These are phyloP conservation scores for Paratrypauchen microcephalus DNA, from an alignment of 2,797 vertebrate species.

Conservation along the genomic window DNA sequence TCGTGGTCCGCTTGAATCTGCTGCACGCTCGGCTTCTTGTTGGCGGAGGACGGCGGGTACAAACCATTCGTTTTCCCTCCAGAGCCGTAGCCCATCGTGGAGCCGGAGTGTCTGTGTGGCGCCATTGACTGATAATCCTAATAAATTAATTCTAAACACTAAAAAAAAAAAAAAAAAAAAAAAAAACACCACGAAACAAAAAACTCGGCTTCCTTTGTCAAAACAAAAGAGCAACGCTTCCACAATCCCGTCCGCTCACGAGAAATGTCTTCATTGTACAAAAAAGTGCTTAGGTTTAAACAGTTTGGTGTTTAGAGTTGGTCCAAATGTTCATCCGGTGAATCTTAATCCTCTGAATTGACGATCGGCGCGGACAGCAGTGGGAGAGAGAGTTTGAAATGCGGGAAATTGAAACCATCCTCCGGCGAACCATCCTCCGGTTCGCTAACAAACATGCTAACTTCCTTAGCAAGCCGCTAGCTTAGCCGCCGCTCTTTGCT, in stretches of 20 bases:
- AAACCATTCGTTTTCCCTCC: constrained; percentile 73
- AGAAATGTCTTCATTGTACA: constrained; percentile 35
- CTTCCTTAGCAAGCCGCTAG: constrained; percentile 59
- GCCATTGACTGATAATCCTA: constrained; percentile 75
- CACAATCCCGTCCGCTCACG: constrained; percentile 33
- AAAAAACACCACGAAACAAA: neutral
- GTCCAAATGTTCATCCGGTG: too few species aligned
- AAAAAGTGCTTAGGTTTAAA: neutral
- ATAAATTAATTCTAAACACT: constrained; percentile 9
- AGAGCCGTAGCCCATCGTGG: constrained; percentile 58
- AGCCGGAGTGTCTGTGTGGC: constrained; percentile 85
- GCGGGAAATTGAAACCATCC: constrained; percentile 59
- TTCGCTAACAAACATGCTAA: constrained; percentile 55
- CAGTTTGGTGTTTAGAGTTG: neutral
- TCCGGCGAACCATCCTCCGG: constrained; percentile 55
- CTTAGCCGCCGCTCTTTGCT: constrained; percentile 43
- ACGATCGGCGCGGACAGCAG: constrained; percentile 12
- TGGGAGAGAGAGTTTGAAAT: constrained; percentile 46
- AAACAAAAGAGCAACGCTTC: constrained; percentile 64
- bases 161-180: neutral
- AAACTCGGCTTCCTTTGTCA: constrained; percentile 66
- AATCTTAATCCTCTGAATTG: neutral
- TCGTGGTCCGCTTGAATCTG: constrained; percentile 93
- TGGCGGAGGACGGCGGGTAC: constrained; percentile 73
- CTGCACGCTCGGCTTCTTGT: constrained; percentile 92